A percentile compares a stretch with the other conserved stretches of the same genome.
Evolutionary conservation across 2,888 invertebrate genomes (phyloP).

Genomic region (Drosophila imparisetae): DNA sequence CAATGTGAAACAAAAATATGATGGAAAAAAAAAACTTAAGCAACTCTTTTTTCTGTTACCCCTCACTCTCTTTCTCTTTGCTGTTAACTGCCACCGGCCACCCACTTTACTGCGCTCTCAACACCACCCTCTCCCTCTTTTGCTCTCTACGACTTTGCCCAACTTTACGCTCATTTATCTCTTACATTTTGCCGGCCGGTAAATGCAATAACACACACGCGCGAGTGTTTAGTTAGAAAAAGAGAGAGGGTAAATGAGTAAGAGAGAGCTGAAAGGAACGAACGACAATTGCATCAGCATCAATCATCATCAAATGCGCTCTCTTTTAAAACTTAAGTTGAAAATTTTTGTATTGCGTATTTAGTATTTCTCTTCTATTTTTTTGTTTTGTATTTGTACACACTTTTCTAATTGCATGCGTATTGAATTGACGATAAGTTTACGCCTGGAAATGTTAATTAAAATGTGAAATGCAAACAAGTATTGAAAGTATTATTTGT

Average conservation of each 20-base stretch:
- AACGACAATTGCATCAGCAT: slow-evolving; percentile 5
- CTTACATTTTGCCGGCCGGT: slow-evolving; percentile 63
- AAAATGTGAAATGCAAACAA: slow-evolving; percentile 71
- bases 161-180: slow-evolving; percentile 34
- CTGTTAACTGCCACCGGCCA: slow-evolving; percentile 14
- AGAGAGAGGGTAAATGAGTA: slow-evolving; percentile 9
- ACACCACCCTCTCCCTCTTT: not conserved
- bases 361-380: not conserved
- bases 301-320: slow-evolving; percentile 1
- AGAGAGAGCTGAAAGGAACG: slow-evolving; percentile 7
- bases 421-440: slow-evolving; percentile 62
- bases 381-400: slow-evolving; percentile 51
- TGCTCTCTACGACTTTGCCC: slow-evolving; percentile 11
- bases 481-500: slow-evolving; percentile 13
- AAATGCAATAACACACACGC: slow-evolving; percentile 40
- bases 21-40: slow-evolving; percentile 65
- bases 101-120: slow-evolving; percentile 9
- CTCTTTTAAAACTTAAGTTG: slow-evolving; percentile 44
- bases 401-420: slow-evolving; percentile 70
- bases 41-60: slow-evolving; percentile 60
- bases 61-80: slow-evolving; percentile 4
- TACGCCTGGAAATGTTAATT: slow-evolving; percentile 81
- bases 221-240: slow-evolving; percentile 3
- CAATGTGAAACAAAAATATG: slow-evolving; percentile 81
- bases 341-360: slow-evolving; percentile 47